Conservation (phyloP, 2,113 vertebrate species). For the Acrocephalus arundinaceus region DNA sequence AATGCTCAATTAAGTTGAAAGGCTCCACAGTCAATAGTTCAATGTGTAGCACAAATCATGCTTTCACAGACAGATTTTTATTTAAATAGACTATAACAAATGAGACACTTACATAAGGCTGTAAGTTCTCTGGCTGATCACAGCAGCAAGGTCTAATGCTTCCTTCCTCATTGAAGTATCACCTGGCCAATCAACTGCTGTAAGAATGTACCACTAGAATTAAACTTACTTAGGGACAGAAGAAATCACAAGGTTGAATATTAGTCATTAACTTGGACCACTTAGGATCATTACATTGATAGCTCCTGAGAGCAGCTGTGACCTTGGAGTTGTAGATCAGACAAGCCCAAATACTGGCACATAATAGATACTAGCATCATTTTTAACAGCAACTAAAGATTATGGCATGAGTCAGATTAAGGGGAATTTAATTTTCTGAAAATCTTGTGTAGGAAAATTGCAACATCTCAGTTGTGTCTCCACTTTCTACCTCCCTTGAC, state of each 20-base stretch:
- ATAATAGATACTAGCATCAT: neutral
- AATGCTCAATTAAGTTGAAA: neutral
- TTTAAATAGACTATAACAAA: neutral
- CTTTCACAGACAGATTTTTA: neutral
- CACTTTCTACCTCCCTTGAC: neutral
- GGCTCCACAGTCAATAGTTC: neutral
- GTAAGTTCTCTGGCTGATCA: neutral
- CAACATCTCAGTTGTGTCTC: neutral
- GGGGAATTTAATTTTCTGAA: neutral
- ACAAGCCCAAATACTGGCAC: neutral
- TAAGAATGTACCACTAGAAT: neutral
- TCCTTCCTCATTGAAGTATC: neutral
- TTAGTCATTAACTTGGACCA: neutral
- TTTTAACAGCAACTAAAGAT: neutral
- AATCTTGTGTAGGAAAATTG: neutral
- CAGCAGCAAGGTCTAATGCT: neutral
- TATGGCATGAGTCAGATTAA: neutral
- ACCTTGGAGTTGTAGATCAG: neutral
- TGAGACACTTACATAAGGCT: neutral
- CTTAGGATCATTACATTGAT: neutral
- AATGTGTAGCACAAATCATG: neutral
- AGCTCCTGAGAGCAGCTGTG: neutral
- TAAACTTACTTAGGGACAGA: neutral
- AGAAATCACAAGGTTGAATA: neutral
- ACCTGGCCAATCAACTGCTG: rapidly evolving